phyloP scores from a whole-genome alignment of 1,140 invertebrate species.

The Himalopsyche phryganea region DNA sequence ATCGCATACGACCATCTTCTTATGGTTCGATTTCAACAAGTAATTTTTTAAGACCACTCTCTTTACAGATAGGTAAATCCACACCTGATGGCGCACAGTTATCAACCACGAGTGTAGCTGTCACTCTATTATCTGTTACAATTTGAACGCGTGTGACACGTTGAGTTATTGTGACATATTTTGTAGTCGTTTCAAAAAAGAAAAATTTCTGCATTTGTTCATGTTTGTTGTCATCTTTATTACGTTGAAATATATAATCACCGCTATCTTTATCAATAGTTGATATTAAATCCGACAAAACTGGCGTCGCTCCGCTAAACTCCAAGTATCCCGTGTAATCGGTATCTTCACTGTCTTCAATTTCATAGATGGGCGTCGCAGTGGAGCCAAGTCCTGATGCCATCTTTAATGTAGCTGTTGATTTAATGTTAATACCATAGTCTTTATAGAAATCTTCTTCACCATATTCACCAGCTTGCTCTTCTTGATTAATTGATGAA shows the following conservation, averaged over 20 bases:
- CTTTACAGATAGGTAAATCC: constrained; percentile 31
- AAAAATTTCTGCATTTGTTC: too few species aligned
- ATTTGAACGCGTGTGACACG: constrained; percentile 39
- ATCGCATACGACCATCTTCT: too few species aligned
- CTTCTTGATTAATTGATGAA: neutral
- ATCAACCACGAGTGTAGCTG: constrained; percentile 36
- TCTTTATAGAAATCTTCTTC: constrained; percentile 14
- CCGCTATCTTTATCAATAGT: constrained; percentile 20
- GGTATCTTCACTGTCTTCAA: constrained; percentile 2
- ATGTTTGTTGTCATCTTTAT: constrained; percentile 8
- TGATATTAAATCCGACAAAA: constrained; percentile 10
- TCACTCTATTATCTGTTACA: constrained; percentile 35
- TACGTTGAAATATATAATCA: constrained; percentile 5
- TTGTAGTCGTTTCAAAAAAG: constrained; percentile 8
- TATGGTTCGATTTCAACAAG: too few species aligned
- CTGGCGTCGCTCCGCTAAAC: constrained; percentile 7
- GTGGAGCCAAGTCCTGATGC: neutral
- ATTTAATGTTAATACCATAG: constrained; percentile 16
- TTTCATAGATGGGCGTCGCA: neutral
- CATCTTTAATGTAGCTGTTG: constrained; percentile 13
- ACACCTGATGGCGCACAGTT: constrained; percentile 37
- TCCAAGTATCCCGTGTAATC: constrained; percentile 19
- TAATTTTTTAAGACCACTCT: too few species aligned
- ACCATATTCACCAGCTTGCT: neutral
- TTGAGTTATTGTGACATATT: constrained; percentile 29